phyloP scores from a whole-genome alignment of 2,888 invertebrate species.

The Drosophila ustulata region DNA sequence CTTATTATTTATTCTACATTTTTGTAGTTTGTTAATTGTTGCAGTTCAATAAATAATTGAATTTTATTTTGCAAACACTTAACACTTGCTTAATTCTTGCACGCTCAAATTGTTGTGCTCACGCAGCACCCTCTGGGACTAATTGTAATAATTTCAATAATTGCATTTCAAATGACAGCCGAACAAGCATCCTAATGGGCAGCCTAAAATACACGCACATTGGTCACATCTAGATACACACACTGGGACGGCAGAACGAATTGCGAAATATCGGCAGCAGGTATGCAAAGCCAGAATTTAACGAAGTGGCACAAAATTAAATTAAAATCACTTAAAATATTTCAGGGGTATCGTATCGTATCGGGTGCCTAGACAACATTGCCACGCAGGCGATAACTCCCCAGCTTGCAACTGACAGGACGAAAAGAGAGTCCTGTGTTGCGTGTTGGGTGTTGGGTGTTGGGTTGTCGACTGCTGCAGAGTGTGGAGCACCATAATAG shows the following conservation, averaged over 20 bases:
- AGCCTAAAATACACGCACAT: conserved; percentile 25
- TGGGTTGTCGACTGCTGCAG: not conserved
- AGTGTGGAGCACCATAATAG: conserved; percentile 56
- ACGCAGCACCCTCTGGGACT: conserved; percentile 1
- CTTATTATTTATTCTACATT: too few relatives aligned
- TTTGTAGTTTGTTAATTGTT: too few relatives aligned
- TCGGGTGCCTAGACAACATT: conserved; percentile 26
- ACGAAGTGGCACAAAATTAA: conserved; percentile 59
- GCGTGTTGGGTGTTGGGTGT: not conserved
- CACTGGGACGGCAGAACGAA: conserved; percentile 5
- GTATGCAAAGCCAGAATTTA: conserved; percentile 28
- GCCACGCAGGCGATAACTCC: conserved; percentile 50
- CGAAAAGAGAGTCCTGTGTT: conserved; percentile 8
- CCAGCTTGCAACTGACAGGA: conserved; percentile 26
- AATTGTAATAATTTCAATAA: conserved; percentile 2
- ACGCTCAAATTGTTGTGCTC: conserved; percentile 15
- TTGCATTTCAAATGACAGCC: conserved; percentile 14
- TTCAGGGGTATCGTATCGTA: conserved; percentile 48
- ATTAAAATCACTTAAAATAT: conserved; percentile 78
- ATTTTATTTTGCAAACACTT: not conserved
- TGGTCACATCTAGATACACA: not conserved
- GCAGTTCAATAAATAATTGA: not conserved
- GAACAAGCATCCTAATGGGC: conserved; percentile 36
- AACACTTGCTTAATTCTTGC: not conserved
- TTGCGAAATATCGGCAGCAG: conserved; percentile 25